Evolutionary conservation across 2,888 invertebrate species (phyloP), one percentile per base, ranked within the genome.

Genomic region (Drosophila recens): DNA sequence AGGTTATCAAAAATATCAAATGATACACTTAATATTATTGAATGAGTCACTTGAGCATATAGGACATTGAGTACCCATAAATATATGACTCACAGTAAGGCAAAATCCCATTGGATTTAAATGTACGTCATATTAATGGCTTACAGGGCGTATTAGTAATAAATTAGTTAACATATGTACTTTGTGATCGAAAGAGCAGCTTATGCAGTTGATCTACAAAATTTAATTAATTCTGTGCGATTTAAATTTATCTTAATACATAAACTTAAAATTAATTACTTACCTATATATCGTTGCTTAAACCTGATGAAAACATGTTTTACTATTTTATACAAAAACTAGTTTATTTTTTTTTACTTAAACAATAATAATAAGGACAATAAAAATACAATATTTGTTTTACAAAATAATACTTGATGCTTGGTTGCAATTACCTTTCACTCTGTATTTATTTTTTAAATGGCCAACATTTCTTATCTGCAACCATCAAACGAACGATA

Each of bases 401-500:
- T 74, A 84, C 73, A 87, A 89, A 84, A 87, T 89, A 84, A 84
- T 89, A 84, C 84, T 84, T 79, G 51, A 67, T n/a, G 62, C 67
- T 76, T 62, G 48, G 64, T 56, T 57, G 58, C 40, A 52, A 20
- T 48, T 65, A 45, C 30, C 45, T 75, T 76, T 68, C 53, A 69
- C 71, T 69, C 71, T 33, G 11, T 30, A 8, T 51, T 34, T 42
- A 5, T 27, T n/a, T 51, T 69, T 51, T 9, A 40, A 49, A 56
- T 66, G 27, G 56, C 49, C 61, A 69, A 82, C 69, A 87, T 77
- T 36, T 49, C 42, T 20, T 67, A 58, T 27, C 3, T 23, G 45
- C 54, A 64, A 64, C 75, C 52, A 72, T 46, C 64, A 56, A 46
- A 36, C 49, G 40, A 52, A 56, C 42, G 27, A 43, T 54, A 53